Evolutionary conservation across 2,888 invertebrate genomes (phyloP), one percentile per base, ranked within the genome.

Genomic region (Tenthredo amoena): DNA sequence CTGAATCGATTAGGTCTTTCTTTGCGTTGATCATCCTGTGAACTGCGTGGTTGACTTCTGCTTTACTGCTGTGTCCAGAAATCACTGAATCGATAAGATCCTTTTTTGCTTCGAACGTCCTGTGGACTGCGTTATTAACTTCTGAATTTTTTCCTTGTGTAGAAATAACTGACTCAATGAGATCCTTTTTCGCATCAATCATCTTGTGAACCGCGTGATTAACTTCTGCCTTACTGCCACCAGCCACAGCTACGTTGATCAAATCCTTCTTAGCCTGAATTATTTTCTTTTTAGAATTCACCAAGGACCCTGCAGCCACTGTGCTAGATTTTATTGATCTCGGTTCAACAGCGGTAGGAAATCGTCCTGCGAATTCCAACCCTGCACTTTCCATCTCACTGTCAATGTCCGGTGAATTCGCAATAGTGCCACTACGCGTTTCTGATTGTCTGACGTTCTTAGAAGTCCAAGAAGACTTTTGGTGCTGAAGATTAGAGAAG

Each of bases 191-290:
- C 1, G 83, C 83, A 9, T 68, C 83, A 12, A 83, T 18, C 10
- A 68, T 83, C 47, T 26, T 65, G 40, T 68, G 83, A 31, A 43
- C 47, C 21, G 83, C 83, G 12, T 68, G 21, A n/a, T 15, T 47
- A 21, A 83, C 15, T 50, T 83, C 83, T 7, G 68, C 83, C 9
- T 43, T 43, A 31, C 43, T 47, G 15, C 68, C 68, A 12, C 83
- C 83, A 15, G 68, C 9, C 7, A 47, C 47, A 50, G 34, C 83
- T n/a, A 71, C 21, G 21, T 47, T 65, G 18, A 71, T 55, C 12
- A 83, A 40, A 40, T 83, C 68, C 47, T 83, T 40, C 47, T 83
- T 83, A 15, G 83, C 65, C 26, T 83, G 47, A 47, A 83, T 77
- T 18, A 77, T 18, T 34, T 77, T 77, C 31, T 2, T 34, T n/a